Evolutionary conservation across 2,888 invertebrate species (phyloP).

Genomic region (Campaea margaritaria): DNA sequence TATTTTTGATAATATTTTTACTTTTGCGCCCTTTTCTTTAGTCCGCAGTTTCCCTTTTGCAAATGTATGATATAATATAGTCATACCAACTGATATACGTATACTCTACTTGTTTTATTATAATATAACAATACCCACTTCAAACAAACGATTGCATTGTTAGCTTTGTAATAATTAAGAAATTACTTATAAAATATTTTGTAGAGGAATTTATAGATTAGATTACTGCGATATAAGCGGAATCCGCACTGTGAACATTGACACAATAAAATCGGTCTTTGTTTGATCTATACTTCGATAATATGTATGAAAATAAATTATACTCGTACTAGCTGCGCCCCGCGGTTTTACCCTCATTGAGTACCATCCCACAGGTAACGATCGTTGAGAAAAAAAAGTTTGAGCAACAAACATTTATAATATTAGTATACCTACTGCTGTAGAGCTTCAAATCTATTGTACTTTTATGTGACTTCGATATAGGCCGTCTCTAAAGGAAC

Average conservation of each 20-base stretch:
- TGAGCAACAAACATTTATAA: no score
- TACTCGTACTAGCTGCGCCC: no score
- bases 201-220: constrained; percentile 15
- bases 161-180: background rate
- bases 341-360: no score
- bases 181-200: background rate
- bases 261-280: background rate
- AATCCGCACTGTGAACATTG: constrained; percentile 1
- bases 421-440: no score
- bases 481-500: no score
- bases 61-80: background rate
- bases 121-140: background rate
- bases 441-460: no score
- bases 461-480: no score
- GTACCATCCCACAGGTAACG: no score
- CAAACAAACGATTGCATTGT: background rate
- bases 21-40: background rate
- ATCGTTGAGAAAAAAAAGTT: no score
- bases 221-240: constrained; percentile 14
- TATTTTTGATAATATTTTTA: constrained; percentile 6
- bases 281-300: no score
- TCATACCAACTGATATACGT: background rate
- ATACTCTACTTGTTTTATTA: background rate
- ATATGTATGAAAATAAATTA: no score
- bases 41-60: background rate